Percentiles rank a stretch among this genome's conserved stretches.
phyloP scores from a whole-genome alignment of 2,113 vertebrate genomes.

The Malurus cyaneus region DNA sequence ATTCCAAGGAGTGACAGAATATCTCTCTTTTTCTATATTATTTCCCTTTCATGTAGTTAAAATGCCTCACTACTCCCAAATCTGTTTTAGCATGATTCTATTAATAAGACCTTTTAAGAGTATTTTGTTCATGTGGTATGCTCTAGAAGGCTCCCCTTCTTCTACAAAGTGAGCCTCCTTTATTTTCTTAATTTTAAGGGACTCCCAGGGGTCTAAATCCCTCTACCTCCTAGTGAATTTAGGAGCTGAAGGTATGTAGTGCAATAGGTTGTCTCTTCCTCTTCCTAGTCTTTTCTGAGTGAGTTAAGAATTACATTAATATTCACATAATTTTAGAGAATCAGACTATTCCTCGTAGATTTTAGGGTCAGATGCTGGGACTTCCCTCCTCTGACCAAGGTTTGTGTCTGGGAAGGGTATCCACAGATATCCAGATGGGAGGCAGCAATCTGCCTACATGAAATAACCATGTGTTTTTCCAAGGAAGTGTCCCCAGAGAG shows the following conservation, averaged over 20 bases:
- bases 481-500: not conserved
- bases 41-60: not conserved
- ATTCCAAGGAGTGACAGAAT: not conserved
- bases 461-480: not conserved
- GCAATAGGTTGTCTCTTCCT: not conserved
- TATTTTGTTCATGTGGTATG: not conserved
- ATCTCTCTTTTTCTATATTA: not conserved
- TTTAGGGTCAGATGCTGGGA: not conserved
- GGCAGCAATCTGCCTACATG: not conserved
- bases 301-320: not conserved
- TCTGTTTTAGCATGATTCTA: not conserved
- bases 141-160: not conserved
- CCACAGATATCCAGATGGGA: not conserved
- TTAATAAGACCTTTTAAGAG: not conserved
- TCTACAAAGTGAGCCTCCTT: not conserved
- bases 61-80: not conserved
- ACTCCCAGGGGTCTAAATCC: not conserved
- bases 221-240: not conserved
- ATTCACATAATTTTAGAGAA: not conserved
- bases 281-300: not conserved
- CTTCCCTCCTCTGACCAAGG: not conserved
- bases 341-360: not conserved
- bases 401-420: not conserved
- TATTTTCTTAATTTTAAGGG: not conserved
- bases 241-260: not conserved